These are phyloP conservation scores for Brachypteracias leptosomus DNA, from an alignment of 2,113 vertebrate species.

Conservation along the genomic window DNA sequence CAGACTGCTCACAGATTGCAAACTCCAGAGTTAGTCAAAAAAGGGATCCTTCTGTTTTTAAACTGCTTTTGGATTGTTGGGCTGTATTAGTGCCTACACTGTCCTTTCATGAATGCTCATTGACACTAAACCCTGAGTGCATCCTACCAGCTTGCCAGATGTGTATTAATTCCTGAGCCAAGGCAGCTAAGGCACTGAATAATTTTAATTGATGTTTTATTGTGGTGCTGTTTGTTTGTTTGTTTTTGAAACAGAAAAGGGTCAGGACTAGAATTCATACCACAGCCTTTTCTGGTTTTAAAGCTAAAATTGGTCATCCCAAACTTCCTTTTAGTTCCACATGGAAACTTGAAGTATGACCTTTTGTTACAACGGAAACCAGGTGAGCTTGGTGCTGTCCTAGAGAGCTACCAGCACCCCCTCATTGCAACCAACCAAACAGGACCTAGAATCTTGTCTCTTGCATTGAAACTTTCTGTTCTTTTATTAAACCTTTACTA, in stretches of 20 bases:
- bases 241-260: not conserved
- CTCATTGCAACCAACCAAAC: not conserved
- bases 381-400: not conserved
- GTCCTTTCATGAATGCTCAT: not conserved
- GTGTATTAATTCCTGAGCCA: not conserved
- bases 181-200: slow-evolving; percentile 24
- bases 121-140: not conserved
- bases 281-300: not conserved
- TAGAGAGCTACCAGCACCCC: not conserved
- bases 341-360: not conserved
- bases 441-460: not conserved
- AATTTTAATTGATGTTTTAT: not conserved
- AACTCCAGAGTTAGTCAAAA: not conserved
- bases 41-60: not conserved
- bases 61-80: not conserved
- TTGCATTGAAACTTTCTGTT: not conserved
- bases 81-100: not conserved
- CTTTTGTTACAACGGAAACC: not conserved
- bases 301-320: not conserved
- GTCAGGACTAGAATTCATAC: not conserved
- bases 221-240: not conserved
- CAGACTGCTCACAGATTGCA: not conserved
- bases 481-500: not conserved
- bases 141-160: not conserved
- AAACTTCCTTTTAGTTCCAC: not conserved